Base-by-base conservation (phyloP, 2,888 invertebrate species). In the Nephrotoma guestfalica region DNA sequence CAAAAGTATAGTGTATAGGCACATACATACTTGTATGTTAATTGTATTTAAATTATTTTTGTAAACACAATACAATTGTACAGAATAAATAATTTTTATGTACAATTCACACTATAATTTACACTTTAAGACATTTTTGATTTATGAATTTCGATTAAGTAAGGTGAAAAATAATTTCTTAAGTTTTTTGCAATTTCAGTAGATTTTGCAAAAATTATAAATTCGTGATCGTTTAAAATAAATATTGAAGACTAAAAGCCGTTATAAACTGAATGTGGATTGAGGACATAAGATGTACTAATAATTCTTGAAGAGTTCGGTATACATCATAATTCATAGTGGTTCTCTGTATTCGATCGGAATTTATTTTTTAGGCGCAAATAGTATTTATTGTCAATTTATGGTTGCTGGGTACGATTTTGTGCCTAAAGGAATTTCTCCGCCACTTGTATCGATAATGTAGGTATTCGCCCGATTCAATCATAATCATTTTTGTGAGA, bases 101-200 rank as follows among this genome's bases (percentile, higher is more conserved):
- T 11, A 71, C 30, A 71, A 71, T 71, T 71, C 71, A 71, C 71
- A 71, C 71, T 71, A 30, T 71, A 71, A 71, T 71, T 71, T 71
- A 71, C 71, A 71, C 71, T 71, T 30, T 71, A 71, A 71, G 71
- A 71, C 71, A 71, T 71, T 71, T 71, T 30, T 71, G 71, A 71
- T 71, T 71, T 71, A 71, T 71, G 71, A 30, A 71, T 71, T 71
- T 71, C 30, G 71, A 71, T 71, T 71, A 71, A 18, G 71, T 71
- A 71, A 71, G 30, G 51, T 57, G 51, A 71, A 51, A 71, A 9
- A 30, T 9, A 71, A 71, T 71, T 18, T 9, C 5, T 47, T 5
- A 9, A 13, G 4, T 9, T 47, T 47, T 47, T 47, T 13, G 13
- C 9, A 47, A 47, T 30, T 30, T 30, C 30, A 30, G 30, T 30